Evolutionary conservation across 1,140 invertebrate genomes (phyloP), one percentile per base, ranked within the genome.

Genomic region (Nasonia longicornis): DNA sequence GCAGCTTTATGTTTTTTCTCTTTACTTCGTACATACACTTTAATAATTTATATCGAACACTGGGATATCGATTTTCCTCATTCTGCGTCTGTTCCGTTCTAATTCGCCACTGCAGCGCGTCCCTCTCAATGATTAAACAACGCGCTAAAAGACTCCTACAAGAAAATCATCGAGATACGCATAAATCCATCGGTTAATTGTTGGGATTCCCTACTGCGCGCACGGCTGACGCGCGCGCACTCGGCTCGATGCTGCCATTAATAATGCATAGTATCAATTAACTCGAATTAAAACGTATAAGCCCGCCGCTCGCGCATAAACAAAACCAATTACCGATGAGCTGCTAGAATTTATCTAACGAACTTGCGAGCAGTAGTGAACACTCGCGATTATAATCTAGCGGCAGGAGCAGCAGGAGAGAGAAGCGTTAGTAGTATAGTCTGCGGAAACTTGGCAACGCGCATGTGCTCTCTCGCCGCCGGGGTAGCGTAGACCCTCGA

Each of bases 281-380:
- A 31, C 22, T 29, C 22, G 64, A 67, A 67, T 67, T 67, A 67
- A 67, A 67, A 67, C 64, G 64, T 67, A 64, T 45, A 58, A 58
- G 52, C 52, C 52, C 52, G 20, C 26, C 6, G 26, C 64, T 29
- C 3, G n/a, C 16, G 64, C 22, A 31, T 26, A 67, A 67, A 67
- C 10, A 67, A 67, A 67, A 67, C 22, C 64, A 67, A 67, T 67
- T 67, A 67, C 22, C 26, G 26, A 67, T 67, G 22, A 58, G 64
- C 64, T 31, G 22, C 29, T 26, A 67, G 29, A 67, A 67, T 67
- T 58, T 67, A 67, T 67, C 64, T 67, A 67, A 67, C 64, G 64
- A 67, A 67, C 52, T 58, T 58, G 52, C 52, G 52, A 58, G 52
- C 52, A 58, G 52, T 58, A 58, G 52, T 58, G 52, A n/a, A 58